Conservation (phyloP, 2,888 invertebrate species). For the Drosophila nr. fundita region DNA sequence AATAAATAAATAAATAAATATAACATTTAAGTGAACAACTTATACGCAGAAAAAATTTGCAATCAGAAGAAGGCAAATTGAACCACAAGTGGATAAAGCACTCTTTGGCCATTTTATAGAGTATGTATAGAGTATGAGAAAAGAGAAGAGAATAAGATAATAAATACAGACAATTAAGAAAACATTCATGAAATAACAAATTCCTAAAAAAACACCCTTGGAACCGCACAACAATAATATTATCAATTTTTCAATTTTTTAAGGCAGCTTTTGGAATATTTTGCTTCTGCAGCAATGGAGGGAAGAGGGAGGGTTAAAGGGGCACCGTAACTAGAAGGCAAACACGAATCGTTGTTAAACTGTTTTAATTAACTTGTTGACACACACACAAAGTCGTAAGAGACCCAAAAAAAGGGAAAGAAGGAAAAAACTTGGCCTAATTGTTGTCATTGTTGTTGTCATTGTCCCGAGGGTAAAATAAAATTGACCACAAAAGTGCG, state of each 20-base stretch:
- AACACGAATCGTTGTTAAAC: constrained; percentile 68
- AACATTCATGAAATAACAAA: background rate
- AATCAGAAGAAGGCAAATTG: background rate
- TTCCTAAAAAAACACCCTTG: background rate
- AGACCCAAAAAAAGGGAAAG: constrained; percentile 18
- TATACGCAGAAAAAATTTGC: background rate
- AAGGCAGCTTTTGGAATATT: background rate
- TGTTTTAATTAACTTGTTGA: constrained; percentile 80
- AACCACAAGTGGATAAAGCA: background rate
- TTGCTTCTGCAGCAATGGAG: background rate
- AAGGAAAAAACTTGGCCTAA: constrained; percentile 34
- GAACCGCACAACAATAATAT: background rate
- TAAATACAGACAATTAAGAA: background rate
- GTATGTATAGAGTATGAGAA: background rate
- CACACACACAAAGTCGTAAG: constrained; percentile 57
- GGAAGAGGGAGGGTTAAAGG: background rate
- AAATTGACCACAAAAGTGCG: constrained; percentile 52
- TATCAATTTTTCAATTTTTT: constrained; percentile 1
- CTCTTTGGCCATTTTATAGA: background rate
- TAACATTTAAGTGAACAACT: background rate
- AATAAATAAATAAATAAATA: background rate
- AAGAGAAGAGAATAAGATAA: background rate
- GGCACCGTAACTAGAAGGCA: constrained; percentile 9
- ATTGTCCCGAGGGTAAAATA: constrained; percentile 68
- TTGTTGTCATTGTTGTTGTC: constrained; percentile 15